Evolutionary conservation across 2,113 vertebrate genomes (phyloP).

Genomic region (Cebidichthys violaceus): DNA sequence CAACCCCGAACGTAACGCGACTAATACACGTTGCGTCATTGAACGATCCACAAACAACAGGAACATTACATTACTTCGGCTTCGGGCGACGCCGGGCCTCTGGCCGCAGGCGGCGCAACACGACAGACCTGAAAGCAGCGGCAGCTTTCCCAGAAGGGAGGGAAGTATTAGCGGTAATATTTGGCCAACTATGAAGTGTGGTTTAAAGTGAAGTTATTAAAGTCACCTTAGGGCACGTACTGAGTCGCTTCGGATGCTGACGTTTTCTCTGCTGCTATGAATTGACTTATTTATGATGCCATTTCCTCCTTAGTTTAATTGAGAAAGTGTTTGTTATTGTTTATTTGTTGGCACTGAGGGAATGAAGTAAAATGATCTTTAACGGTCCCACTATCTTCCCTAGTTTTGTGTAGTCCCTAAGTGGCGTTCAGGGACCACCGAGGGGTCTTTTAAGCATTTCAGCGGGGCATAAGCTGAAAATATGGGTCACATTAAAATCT

Average conservation of each 20-base stretch:
- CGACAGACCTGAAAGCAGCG: not conserved
- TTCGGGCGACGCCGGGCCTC: not conserved
- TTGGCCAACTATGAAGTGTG: conserved; percentile 56
- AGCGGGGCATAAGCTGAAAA: not conserved
- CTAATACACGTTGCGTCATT: conserved; percentile 61
- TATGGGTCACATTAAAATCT: not conserved
- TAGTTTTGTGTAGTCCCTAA: conserved; percentile 1
- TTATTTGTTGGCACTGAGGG: conserved; percentile 25
- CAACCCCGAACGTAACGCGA: conserved; percentile 53
- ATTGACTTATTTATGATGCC: conserved; percentile 14
- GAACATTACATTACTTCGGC: conserved; percentile 1
- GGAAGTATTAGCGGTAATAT: conserved; percentile 48
- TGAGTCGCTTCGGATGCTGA: conserved; percentile 35
- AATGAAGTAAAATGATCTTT: conserved; percentile 25
- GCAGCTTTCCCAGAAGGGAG: conserved; percentile 36
- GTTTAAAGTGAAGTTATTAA: conserved; percentile 60
- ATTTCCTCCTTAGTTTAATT: conserved; percentile 38
- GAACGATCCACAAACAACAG: conserved; percentile 30
- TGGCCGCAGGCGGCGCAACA: conserved; percentile 25
- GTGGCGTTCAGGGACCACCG: not conserved
- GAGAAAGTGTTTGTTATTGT: conserved; percentile 27
- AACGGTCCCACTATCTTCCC: conserved; percentile 28
- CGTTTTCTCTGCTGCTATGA: conserved; percentile 27
- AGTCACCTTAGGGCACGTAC: conserved; percentile 43
- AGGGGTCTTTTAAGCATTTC: not conserved